Evolutionary conservation across 2,888 invertebrate genomes (phyloP), one percentile per base, ranked within the genome.

Genomic region (Pilophorus perplexus): DNA sequence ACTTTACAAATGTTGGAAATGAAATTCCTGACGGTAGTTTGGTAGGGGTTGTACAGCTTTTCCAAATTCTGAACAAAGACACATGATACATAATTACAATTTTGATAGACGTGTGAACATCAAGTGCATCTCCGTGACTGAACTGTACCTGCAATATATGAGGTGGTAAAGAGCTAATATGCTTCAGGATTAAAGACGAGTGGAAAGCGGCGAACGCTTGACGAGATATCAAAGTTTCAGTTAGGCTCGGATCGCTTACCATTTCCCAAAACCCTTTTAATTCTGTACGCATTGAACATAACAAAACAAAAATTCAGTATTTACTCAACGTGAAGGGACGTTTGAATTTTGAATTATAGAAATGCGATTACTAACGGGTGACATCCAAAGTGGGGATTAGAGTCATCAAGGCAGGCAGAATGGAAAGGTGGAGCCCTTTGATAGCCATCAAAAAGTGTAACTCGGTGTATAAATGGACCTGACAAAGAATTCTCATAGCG

Each of bases 401-500:
- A 14, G 83, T 77, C 57, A 83, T 81, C 76, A 84, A 33, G 14
- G 62, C 62, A 20, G 62, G 62, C 8, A 62, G 10, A 12, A 62
- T 20, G n/a, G 62, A 82, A 27, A 79, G 77, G 67, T 81, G 80
- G 20, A 85, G 75, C 60, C 84, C 83, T 71, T 83, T 78, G 54
- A 77, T 76, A 8, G 76, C 76, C 25, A 81, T 81, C 71, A 86
- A 74, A 66, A 80, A 80, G 72, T 80, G 76, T 18, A 86, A 77
- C 40, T 85, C 78, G 70, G 82, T 81, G 81, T 84, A 84, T 60
- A 85, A 79, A 33, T 82, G 82, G 28, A 83, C 83, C 73, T 85
- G 84, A 66, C 84, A 82, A 6, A 85, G 80, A 20, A 86, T 80
- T 73, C 82, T 82, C 54, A 86, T 80, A 8, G 85, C 85, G 72